Conservation (phyloP, 2,113 vertebrate genomes). For the Istiophorus platypterus region DNA sequence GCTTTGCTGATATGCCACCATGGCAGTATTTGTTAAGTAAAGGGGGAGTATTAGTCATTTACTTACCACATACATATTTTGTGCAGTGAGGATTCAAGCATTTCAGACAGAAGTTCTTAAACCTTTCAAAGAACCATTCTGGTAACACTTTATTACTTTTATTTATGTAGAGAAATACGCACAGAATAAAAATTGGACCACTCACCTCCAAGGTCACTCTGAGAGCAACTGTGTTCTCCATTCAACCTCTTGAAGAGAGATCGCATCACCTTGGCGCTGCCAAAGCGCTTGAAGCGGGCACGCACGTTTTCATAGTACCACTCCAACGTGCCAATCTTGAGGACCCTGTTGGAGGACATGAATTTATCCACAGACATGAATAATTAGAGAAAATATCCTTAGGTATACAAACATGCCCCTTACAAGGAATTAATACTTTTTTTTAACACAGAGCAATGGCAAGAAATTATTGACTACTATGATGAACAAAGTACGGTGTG, state of each 20-base stretch:
- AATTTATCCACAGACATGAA: not conserved
- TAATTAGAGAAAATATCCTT: not conserved
- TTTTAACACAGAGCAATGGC: not conserved
- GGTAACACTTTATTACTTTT: not conserved
- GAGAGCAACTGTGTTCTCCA: slow-evolving; percentile 57
- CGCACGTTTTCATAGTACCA: slow-evolving; percentile 92
- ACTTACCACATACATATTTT: slow-evolving; percentile 12
- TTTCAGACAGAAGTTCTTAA: slow-evolving; percentile 1
- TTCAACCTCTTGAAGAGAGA: slow-evolving; percentile 88
- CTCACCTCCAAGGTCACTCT: slow-evolving; percentile 74
- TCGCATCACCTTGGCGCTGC: slow-evolving; percentile 93
- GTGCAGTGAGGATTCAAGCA: slow-evolving; percentile 15
- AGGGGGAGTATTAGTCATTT: not conserved
- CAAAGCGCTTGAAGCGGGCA: slow-evolving; percentile 92
- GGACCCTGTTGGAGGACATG: slow-evolving; percentile 80
- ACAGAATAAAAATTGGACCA: not conserved
- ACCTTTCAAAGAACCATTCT: not conserved
- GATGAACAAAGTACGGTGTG: not conserved
- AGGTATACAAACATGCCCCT: not conserved
- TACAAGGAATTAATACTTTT: not conserved
- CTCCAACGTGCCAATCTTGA: slow-evolving; percentile 91
- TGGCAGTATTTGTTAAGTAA: slow-evolving; percentile 11
- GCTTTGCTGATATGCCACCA: slow-evolving; percentile 1
- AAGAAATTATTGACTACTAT: not conserved
- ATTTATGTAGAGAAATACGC: not conserved